Evolutionary conservation across 2,113 vertebrate genomes (phyloP).

Genomic region (Brienomyrus brachyistius): DNA sequence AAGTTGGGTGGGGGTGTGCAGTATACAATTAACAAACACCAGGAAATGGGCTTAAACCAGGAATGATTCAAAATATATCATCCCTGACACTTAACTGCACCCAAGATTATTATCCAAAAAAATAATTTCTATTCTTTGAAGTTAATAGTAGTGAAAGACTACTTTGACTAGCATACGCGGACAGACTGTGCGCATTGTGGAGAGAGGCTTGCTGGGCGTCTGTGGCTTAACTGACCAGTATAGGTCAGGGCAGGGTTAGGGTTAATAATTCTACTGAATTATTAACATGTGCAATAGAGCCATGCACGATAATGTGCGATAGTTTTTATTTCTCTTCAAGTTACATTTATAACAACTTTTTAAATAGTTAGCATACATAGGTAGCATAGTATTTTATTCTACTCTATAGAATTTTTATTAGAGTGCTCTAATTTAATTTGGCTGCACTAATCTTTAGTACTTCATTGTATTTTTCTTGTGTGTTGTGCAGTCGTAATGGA

Average conservation of each 20-base stretch:
- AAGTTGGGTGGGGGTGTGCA: neutral
- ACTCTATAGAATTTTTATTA: too few species aligned
- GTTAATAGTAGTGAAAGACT: neutral
- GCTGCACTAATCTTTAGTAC: neutral
- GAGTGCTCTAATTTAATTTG: too few species aligned
- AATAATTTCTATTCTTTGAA: neutral
- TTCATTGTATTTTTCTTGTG: too few species aligned
- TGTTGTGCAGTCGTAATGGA: too few species aligned
- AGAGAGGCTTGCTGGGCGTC: neutral
- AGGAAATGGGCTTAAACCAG: neutral
- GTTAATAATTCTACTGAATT: too few species aligned
- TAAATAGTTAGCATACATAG: too few species aligned
- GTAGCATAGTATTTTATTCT: neutral
- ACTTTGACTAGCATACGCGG: neutral
- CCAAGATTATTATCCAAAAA: neutral
- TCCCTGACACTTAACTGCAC: neutral
- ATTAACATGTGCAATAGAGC: too few species aligned
- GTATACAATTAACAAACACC: neutral
- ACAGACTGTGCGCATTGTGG: neutral
- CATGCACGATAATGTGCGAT: too few species aligned
- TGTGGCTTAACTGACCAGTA: neutral
- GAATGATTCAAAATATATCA: neutral
- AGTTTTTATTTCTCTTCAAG: too few species aligned
- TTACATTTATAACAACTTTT: too few species aligned
- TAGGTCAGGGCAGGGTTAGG: neutral